Base-by-base conservation (phyloP, 2,113 vertebrate genomes). In the Corynorhinus townsendii region DNA sequence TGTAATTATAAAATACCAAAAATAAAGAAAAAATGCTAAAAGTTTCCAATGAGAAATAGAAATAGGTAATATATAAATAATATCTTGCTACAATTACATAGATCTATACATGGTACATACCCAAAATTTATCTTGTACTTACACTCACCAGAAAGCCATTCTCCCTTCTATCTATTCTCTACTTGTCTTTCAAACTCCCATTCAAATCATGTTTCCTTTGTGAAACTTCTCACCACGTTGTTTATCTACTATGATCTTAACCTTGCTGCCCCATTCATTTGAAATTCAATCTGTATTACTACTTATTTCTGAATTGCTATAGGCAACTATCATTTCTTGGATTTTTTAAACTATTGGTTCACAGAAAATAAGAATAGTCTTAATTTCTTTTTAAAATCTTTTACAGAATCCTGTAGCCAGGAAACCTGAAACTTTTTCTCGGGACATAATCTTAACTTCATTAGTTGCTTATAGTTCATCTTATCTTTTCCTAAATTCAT, bases 401-500 rank as follows among this genome's bases (percentile, higher is more conserved):
- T 16, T 56, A 90, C 62, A 94, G 49, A 54, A 59, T 71, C 35
- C 43, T 91, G 11, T 8, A 91, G 38, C 54, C 72, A 88, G 71
- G 12, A 84, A 14, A 85, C 40, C 20, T 84, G 35, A 96, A 75
- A 92, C 20, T 75, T 79, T 40, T 54, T 45, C 72, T 47, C 38
- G 3, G 49, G 26, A 84, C 10, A 12, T 11, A 73, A 73, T 20
- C 43, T 90, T 87, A 95, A 90, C 26, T 56, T 89, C 45, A 85
- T 85, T 43, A 84, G 22, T 38, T 86, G 28, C 28, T 76, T 84
- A 82, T 28, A 43, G 71, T 79, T 83, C 52, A 77, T 73, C 33
- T 84, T 72, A 52, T 89, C 54, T 86, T 87, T 86, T 76, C 49
- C 68, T 43, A 89, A 91, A 85, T 86, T 89, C 38, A 91, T 72